phyloP scores from a whole-genome alignment of 2,888 invertebrate species.

The Leptopilina drosophilae region DNA sequence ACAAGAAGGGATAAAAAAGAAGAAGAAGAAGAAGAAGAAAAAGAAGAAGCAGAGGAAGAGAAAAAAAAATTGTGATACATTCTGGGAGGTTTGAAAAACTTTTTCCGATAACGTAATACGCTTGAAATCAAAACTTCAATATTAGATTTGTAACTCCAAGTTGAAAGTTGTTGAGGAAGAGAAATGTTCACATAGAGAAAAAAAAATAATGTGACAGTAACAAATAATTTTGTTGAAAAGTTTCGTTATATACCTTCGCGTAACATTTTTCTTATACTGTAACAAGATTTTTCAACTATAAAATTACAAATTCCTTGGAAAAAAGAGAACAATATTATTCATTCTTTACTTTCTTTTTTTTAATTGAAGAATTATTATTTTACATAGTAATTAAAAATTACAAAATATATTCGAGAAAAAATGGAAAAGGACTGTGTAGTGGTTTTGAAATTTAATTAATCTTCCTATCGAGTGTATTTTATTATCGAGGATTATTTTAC shows the following conservation, averaged over 20 bases:
- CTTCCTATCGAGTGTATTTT: too few species aligned
- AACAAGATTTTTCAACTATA: not conserved
- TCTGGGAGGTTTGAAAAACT: constrained; percentile 41
- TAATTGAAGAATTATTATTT: too few species aligned
- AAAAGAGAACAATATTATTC: not conserved
- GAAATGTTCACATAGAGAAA: constrained; percentile 17
- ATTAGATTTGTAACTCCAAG: constrained; percentile 16
- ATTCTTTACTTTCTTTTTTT: too few species aligned
- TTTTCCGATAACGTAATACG: constrained; percentile 17
- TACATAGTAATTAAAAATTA: too few species aligned
- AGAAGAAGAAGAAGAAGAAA: not conserved
- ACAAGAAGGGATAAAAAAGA: not conserved
- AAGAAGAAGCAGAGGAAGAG: not conserved
- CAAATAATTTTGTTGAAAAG: constrained; percentile 17
- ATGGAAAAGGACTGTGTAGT: too few species aligned
- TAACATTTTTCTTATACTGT: not conserved
- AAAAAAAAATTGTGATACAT: constrained; percentile 12
- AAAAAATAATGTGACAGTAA: constrained; percentile 19
- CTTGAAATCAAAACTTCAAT: constrained; percentile 20
- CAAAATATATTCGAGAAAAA: too few species aligned
- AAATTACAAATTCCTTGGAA: not conserved
- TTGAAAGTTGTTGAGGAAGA: constrained; percentile 17
- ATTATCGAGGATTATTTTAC: too few species aligned
- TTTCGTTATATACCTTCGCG: not conserved
- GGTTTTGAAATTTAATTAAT: too few species aligned